phyloP scores from a whole-genome alignment of 1,140 invertebrate species.

The Zaprionus nigranus region DNA sequence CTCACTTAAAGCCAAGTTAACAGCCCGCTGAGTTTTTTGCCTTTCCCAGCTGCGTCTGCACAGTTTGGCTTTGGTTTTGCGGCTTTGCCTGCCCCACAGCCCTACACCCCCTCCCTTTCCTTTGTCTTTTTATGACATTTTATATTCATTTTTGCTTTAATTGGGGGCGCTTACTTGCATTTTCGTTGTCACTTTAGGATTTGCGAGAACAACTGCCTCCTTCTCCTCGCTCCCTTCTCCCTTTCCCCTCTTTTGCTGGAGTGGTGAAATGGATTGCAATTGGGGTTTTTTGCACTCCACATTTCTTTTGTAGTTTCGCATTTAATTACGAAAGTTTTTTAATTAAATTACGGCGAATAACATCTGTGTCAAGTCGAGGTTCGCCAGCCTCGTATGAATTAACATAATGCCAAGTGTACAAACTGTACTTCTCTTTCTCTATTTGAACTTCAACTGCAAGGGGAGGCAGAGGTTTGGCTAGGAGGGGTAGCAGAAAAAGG shows the following conservation, averaged over 20 bases:
- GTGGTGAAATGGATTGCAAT: conserved; percentile 34
- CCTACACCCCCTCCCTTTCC: background rate
- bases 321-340: conserved; percentile 83
- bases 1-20: conserved; percentile 66
- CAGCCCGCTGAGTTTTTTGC: conserved; percentile 46
- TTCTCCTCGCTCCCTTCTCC: background rate
- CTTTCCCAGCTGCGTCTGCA: conserved; percentile 21
- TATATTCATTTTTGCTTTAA: conserved; percentile 78
- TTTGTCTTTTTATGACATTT: conserved; percentile 56
- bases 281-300: conserved; percentile 39
- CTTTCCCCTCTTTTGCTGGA: background rate
- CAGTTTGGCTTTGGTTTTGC: conserved; percentile 57
- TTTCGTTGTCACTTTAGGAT: conserved; percentile 79
- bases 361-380: conserved; percentile 77
- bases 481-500: no score
- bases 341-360: conserved; percentile 78
- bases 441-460: background rate
- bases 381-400: conserved; percentile 45
- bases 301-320: conserved; percentile 63
- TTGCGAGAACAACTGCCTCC: conserved; percentile 18
- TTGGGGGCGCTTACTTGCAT: conserved; percentile 79
- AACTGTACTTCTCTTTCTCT: conserved; percentile 3
- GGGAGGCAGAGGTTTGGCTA: background rate
- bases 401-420: conserved; percentile 44
- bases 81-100: conserved; percentile 37